Evolutionary conservation across 2,888 invertebrate species (phyloP).

Genomic region (Heterodera filipjevi): DNA sequence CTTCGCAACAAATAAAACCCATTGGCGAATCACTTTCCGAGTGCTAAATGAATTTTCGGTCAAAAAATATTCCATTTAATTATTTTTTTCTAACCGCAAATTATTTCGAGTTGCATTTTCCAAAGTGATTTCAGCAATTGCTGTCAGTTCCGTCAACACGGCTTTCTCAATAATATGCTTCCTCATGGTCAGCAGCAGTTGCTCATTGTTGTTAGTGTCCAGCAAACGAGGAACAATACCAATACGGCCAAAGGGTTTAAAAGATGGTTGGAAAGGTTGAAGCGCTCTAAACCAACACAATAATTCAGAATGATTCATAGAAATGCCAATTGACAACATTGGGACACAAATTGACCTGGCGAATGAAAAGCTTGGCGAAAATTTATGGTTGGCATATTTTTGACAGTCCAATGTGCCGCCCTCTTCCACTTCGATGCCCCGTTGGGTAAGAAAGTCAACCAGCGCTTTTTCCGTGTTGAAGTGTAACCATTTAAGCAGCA

Average conservation of each 20-base stretch:
- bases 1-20: not conserved
- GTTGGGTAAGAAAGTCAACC: constrained; percentile 77
- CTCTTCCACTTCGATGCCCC: constrained; percentile 32
- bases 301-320: too few relatives aligned
- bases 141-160: not conserved
- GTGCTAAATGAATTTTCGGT: not conserved
- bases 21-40: constrained; percentile 3
- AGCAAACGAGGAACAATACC: not conserved
- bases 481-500: constrained; percentile 84
- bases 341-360: not conserved
- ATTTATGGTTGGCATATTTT: not conserved
- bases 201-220: not conserved
- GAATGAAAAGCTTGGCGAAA: constrained; percentile 15
- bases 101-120: not conserved
- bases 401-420: constrained; percentile 38
- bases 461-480: constrained; percentile 79
- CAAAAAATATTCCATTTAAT: not conserved
- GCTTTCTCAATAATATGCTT: constrained; percentile 9
- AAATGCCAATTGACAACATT: not conserved
- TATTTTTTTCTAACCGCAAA: not conserved
- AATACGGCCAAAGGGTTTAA: not conserved
- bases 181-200: not conserved
- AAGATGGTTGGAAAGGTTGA: constrained; percentile 6
- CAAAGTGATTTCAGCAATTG: constrained; percentile 1
- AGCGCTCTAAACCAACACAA: constrained; percentile 20